Conservation (phyloP, 2,888 invertebrate genomes). For the Campoplex nolae region DNA sequence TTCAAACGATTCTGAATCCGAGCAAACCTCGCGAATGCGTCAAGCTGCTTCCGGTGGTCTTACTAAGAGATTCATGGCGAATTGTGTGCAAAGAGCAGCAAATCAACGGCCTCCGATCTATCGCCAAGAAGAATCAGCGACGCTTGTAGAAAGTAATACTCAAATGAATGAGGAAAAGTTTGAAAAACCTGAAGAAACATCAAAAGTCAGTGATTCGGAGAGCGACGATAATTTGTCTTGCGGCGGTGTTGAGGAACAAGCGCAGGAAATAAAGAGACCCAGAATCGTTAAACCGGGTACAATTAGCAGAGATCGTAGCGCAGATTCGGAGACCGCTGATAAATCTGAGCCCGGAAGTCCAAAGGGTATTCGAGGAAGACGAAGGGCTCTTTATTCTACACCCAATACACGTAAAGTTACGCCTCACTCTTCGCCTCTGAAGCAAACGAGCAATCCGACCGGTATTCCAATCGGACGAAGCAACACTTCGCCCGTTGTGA, state of each 20-base stretch:
- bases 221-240: slow-evolving; percentile 73
- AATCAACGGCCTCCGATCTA: slow-evolving; percentile 12
- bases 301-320: slow-evolving; percentile 76
- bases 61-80: slow-evolving; percentile 71
- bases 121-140: slow-evolving; percentile 33
- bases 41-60: slow-evolving; percentile 74
- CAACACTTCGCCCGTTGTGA: slow-evolving; percentile 81
- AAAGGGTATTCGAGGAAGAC: slow-evolving; percentile 88
- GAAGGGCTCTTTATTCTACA: slow-evolving; percentile 88
- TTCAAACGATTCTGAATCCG: slow-evolving; percentile 90
- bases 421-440: slow-evolving; percentile 80
- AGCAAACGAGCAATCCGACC: slow-evolving; percentile 74
- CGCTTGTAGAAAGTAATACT: slow-evolving; percentile 23
- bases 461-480: slow-evolving; percentile 80
- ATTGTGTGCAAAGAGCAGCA: slow-evolving; percentile 61
- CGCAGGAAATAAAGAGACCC: slow-evolving; percentile 80
- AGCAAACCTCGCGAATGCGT: slow-evolving; percentile 85
- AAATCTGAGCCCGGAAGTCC: slow-evolving; percentile 82
- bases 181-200: neutral
- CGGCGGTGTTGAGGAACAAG: slow-evolving; percentile 71
- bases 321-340: slow-evolving; percentile 78
- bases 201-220: slow-evolving; percentile 66
- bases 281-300: slow-evolving; percentile 85
- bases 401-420: slow-evolving; percentile 80
- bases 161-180: slow-evolving; percentile 46